Base-by-base conservation (phyloP, 2,888 invertebrate genomes). In the Drosophila nr. perissopoda region DNA sequence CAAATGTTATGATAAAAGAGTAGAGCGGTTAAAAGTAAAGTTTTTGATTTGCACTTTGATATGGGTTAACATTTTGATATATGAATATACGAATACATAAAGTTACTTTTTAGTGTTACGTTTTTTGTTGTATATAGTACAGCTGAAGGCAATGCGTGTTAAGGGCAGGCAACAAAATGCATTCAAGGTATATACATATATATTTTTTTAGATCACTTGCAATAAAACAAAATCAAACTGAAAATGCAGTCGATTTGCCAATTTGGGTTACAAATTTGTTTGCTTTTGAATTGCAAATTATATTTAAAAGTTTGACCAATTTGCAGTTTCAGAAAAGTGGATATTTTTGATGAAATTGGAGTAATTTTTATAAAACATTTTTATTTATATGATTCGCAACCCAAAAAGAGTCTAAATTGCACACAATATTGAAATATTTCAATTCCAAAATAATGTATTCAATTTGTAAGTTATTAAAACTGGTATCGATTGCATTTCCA, bases 1-100 rank as follows among this genome's bases (percentile, higher is more conserved):
- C 74, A 86, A 80, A 84, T 89, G 83, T 85, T 79, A 79, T 79
- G 76, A 68, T 69, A 76, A 76, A 71, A 79, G 76, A 79, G 76
- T 65, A 72, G 52, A 74, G 63, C 63, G 56, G 51, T 73, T 81
- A 85, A 69, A 70, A 67, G 71, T 74, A 75, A 71, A 70, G 71
- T 71, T 79, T 62, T 67, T 53, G 67, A 53, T 74, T 66, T 72
- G 81, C 80, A 82, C 78, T 69, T 74, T 77, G 58, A 76, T 74
- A 64, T 67, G 62, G 67, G 52, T 70, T 79, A 67, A 81, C 59
- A 83, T 64, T 71, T 65, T 59, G 64, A 64, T 61, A 63, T 60
- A 67, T 57, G 42, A 31, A 74, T 72, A 73, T 34, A 74, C 63
- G 52, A 42, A 62, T 60, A 62, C 29, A 75, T 38, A 61, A 63